Percentiles rank a stretch among this genome's conserved stretches.
Conservation (phyloP, 2,888 invertebrate species). For the Candidula unifasciata region DNA sequence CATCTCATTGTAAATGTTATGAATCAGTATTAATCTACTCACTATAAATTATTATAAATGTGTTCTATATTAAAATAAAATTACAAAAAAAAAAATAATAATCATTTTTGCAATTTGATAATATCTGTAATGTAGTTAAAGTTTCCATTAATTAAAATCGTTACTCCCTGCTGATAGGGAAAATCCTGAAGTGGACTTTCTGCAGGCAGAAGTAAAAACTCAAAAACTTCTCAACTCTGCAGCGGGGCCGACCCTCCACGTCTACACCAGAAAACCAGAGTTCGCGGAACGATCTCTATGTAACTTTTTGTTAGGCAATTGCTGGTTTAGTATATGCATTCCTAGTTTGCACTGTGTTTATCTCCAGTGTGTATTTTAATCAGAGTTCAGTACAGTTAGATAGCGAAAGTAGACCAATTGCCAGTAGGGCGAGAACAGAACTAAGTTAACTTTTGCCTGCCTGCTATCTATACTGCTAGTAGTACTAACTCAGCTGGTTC, state of each 20-base stretch:
- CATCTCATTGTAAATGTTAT: too few relatives aligned
- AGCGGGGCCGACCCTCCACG: too few relatives aligned
- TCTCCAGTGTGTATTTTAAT: too few relatives aligned
- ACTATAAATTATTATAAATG: neutral
- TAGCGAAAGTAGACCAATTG: neutral
- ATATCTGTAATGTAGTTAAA: neutral
- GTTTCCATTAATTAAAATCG: neutral
- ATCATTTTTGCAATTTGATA: neutral
- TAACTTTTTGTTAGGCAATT: too few relatives aligned
- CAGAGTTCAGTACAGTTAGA: neutral
- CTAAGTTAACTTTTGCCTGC: too few relatives aligned
- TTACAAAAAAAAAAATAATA: too few relatives aligned
- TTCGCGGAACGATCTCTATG: too few relatives aligned
- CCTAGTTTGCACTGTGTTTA: too few relatives aligned
- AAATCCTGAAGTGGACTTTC: neutral
- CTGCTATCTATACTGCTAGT: neutral
- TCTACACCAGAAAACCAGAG: too few relatives aligned
- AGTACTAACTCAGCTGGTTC: neutral
- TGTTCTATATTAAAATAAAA: neutral
- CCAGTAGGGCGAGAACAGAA: neutral
- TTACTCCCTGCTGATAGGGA: conserved; percentile 1
- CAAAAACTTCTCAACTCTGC: too few relatives aligned
- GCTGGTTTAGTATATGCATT: too few relatives aligned
- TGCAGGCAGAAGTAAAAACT: too few relatives aligned
- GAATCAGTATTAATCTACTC: neutral